Percentiles rank a stretch among this genome's conserved stretches.
Evolutionary conservation across 2,113 vertebrate genomes (phyloP).

Genomic region (Stegastes partitus): DNA sequence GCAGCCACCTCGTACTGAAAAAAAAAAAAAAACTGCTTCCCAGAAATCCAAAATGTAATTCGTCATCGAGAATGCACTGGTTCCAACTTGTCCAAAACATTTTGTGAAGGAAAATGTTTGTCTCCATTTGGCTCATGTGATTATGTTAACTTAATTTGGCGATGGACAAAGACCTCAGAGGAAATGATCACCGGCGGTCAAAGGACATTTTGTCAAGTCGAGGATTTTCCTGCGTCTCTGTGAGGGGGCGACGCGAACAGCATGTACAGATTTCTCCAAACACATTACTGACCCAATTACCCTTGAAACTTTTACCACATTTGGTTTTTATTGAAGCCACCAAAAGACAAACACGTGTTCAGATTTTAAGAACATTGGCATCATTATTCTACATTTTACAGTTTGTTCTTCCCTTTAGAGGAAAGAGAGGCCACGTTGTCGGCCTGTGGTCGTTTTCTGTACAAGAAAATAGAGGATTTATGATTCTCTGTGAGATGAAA

Average conservation of each 20-base stretch:
- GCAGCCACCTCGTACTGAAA: background rate
- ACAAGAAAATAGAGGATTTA: too few species aligned
- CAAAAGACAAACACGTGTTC: background rate
- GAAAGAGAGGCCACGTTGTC: too few species aligned
- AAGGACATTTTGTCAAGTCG: conserved; percentile 9
- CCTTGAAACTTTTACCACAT: background rate
- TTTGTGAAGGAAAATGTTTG: conserved; percentile 7
- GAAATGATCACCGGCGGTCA: background rate
- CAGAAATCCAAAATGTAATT: conserved; percentile 34
- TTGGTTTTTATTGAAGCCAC: background rate
- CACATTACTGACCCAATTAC: background rate
- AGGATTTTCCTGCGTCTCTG: background rate
- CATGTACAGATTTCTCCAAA: conserved; percentile 13
- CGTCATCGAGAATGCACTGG: background rate
- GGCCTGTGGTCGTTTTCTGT: too few species aligned
- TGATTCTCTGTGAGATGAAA: too few species aligned
- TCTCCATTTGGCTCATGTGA: conserved; percentile 6
- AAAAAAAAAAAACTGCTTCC: background rate
- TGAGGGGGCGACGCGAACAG: background rate
- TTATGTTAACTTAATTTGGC: conserved; percentile 31
- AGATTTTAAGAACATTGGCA: background rate
- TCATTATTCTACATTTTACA: too few species aligned
- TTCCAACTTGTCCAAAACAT: background rate
- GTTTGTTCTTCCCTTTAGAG: too few species aligned
- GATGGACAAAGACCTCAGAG: conserved; percentile 28